phyloP scores from a whole-genome alignment of 1,140 invertebrate species.

The Pseudobourletiella spinata region DNA sequence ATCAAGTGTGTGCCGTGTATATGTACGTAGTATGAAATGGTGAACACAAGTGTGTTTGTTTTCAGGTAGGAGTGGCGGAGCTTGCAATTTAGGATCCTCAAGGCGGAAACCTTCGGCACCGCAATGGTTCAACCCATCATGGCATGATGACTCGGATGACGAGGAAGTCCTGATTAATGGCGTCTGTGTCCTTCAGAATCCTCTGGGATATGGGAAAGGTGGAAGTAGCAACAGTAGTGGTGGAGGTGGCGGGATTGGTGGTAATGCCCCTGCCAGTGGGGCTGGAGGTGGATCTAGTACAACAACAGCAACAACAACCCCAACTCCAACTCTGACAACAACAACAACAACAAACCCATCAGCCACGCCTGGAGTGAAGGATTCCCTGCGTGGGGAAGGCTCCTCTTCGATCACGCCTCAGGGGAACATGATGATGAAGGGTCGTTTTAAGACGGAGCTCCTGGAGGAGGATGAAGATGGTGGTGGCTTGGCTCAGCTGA shows the following conservation, averaged over 20 bases:
- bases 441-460: conserved; percentile 10
- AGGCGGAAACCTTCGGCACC: conserved; percentile 87
- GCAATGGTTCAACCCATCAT: conserved; percentile 92
- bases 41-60: conserved; percentile 18
- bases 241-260: background rate
- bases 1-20: conserved; percentile 41
- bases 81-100: conserved; percentile 44
- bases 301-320: too few species aligned
- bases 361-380: background rate
- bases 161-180: conserved; percentile 79
- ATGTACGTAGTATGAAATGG: conserved; percentile 42
- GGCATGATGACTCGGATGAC: conserved; percentile 54
- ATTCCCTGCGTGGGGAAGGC: background rate
- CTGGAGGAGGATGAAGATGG: background rate
- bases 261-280: background rate
- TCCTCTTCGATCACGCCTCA: background rate
- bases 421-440: too few species aligned
- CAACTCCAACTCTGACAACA: background rate
- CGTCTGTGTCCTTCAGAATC: conserved; percentile 64
- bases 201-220: conserved; percentile 1
- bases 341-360: too few species aligned
- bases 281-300: background rate
- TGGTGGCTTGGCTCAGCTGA: background rate
- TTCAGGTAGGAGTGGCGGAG: conserved; percentile 18
- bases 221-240: background rate